These are phyloP conservation scores for Karalla daura DNA, from an alignment of 2,797 vertebrate species.

Conservation along the genomic window DNA sequence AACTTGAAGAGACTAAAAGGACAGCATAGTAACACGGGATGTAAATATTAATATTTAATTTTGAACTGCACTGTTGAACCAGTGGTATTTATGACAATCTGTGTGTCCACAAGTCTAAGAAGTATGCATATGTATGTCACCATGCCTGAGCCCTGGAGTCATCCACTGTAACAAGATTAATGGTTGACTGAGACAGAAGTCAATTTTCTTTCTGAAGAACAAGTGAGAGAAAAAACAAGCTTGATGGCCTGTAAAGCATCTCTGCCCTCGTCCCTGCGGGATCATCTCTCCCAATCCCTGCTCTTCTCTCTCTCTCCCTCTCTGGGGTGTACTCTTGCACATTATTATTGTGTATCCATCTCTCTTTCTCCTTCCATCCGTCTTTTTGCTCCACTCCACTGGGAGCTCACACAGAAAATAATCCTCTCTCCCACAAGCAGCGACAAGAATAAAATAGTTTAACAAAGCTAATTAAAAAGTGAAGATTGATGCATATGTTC, in stretches of 20 bases:
- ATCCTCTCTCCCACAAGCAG: slow-evolving; percentile 49
- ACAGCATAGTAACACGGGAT: background rate
- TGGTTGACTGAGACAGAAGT: slow-evolving; percentile 59
- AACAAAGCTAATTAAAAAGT: slow-evolving; percentile 68
- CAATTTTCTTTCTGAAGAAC: slow-evolving; percentile 58
- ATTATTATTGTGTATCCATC: slow-evolving; percentile 63
- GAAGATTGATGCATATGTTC: slow-evolving; percentile 52
- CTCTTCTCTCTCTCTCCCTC: slow-evolving; percentile 20
- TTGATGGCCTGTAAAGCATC: slow-evolving; percentile 56
- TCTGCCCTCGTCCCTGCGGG: slow-evolving; percentile 51
- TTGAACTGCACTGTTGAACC: slow-evolving; percentile 9
- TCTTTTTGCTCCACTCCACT: slow-evolving; percentile 30
- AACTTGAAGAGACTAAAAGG: background rate
- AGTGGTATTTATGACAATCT: background rate
- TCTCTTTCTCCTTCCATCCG: slow-evolving; percentile 24
- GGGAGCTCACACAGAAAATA: slow-evolving; percentile 50
- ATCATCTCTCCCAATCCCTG: slow-evolving; percentile 53
- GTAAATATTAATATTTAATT: slow-evolving; percentile 33
- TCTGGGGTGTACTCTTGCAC: slow-evolving; percentile 48
- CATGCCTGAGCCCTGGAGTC: slow-evolving; percentile 18
- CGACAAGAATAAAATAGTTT: slow-evolving; percentile 46
- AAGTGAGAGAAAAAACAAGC: slow-evolving; percentile 65
- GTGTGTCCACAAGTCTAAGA: slow-evolving; percentile 10
- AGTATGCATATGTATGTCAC: slow-evolving; percentile 40
- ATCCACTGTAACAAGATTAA: slow-evolving; percentile 52